A percentile compares a stretch with the other conserved stretches of the same genome.
Conservation (phyloP, 2,888 invertebrate genomes). For the Eristalis arbustorum region DNA sequence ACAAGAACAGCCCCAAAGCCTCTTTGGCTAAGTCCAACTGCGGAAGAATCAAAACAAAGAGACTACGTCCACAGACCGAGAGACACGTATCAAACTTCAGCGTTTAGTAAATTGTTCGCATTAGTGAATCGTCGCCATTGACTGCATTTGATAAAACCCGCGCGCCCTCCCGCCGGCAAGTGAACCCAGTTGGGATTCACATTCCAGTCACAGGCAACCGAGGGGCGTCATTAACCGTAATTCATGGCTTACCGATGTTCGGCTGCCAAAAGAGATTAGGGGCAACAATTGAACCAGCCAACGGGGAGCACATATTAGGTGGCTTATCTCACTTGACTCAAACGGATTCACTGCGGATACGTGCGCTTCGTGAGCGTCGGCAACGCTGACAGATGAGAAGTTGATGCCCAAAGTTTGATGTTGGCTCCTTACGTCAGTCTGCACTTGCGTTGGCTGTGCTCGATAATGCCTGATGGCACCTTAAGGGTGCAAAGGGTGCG, state of each 20-base stretch:
- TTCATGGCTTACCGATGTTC: conserved; percentile 25
- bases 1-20: background rate
- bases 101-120: conserved; percentile 15
- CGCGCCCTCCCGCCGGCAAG: background rate
- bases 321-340: conserved; percentile 44
- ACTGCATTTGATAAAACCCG: conserved; percentile 4
- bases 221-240: conserved; percentile 18
- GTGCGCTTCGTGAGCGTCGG: conserved; percentile 18
- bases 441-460: background rate
- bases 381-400: background rate
- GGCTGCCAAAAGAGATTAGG: conserved; percentile 29
- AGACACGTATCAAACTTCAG: background rate
- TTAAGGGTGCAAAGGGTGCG: background rate
- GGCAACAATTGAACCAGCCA: conserved; percentile 1
- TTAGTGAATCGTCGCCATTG: conserved; percentile 11
- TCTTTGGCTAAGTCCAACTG: background rate
- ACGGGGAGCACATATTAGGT: conserved; percentile 18
- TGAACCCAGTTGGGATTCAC: background rate
- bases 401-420: background rate
- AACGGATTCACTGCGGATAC: conserved; percentile 33
- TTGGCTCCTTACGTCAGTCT: background rate
- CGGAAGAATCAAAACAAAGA: background rate
- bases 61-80: background rate
- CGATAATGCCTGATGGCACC: background rate
- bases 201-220: background rate